A percentile compares a stretch with the other conserved stretches of the same genome.
Evolutionary conservation across 2,888 invertebrate genomes (phyloP).

Genomic region (Drosophila limbata): DNA sequence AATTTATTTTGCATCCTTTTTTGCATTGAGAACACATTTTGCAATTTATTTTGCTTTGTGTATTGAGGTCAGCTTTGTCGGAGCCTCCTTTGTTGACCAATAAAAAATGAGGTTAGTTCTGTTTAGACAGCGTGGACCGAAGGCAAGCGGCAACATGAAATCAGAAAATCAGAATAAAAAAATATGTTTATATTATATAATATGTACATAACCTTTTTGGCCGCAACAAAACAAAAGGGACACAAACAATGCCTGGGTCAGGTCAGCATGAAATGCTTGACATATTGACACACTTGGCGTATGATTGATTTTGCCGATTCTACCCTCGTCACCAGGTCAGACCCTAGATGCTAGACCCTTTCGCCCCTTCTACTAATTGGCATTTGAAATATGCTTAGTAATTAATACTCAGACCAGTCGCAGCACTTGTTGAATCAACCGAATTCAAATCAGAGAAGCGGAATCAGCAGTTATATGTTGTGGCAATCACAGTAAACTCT

Average conservation of each 20-base stretch:
- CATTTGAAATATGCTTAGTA: slow-evolving; percentile 30
- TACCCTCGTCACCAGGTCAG: slow-evolving; percentile 28
- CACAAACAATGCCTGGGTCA: slow-evolving; percentile 31
- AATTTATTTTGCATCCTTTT: slow-evolving; percentile 76
- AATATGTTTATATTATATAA: slow-evolving; percentile 26
- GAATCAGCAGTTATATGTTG: slow-evolving; percentile 8
- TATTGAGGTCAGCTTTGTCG: slow-evolving; percentile 73
- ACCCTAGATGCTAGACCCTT: background rate
- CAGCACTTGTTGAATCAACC: slow-evolving; percentile 66
- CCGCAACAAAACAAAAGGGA: slow-evolving; percentile 36
- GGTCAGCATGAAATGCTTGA: slow-evolving; percentile 69
- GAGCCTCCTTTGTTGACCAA: slow-evolving; percentile 59
- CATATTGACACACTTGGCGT: slow-evolving; percentile 77
- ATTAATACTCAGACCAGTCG: slow-evolving; percentile 39
- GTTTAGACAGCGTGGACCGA: slow-evolving; percentile 68
- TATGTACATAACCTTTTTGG: slow-evolving; percentile 48
- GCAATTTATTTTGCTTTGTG: slow-evolving; percentile 75
- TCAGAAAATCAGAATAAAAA: slow-evolving; percentile 19
- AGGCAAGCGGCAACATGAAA: slow-evolving; percentile 22
- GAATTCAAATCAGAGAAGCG: slow-evolving; percentile 7
- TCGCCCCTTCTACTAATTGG: slow-evolving; percentile 2
- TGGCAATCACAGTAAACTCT: slow-evolving; percentile 33
- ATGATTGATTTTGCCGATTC: slow-evolving; percentile 67
- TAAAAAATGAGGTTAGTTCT: slow-evolving; percentile 74
- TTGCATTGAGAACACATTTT: slow-evolving; percentile 70